Conservation (phyloP, 2,113 vertebrate species). For the Onychostoma macrolepis region DNA sequence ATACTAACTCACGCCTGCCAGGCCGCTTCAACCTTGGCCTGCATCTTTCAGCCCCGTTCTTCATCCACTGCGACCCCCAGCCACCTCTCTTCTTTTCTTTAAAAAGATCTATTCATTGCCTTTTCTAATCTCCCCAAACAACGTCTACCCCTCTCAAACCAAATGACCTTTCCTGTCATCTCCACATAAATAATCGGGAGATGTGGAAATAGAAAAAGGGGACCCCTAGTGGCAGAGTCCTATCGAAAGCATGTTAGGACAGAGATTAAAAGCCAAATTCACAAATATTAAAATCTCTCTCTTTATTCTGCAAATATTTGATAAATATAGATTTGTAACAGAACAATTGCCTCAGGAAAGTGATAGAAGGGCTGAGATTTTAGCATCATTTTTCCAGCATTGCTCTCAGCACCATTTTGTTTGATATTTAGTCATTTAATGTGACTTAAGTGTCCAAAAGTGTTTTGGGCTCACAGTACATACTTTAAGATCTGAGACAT, state of each 20-base stretch:
- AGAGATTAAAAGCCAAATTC: neutral
- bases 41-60: neutral
- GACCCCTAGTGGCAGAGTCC: conserved; percentile 58
- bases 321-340: neutral
- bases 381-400: neutral
- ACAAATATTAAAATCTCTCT: neutral
- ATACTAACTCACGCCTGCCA: neutral
- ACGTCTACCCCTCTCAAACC: conserved; percentile 52
- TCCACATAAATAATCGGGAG: conserved; percentile 41
- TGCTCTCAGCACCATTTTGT: neutral
- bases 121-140: conserved; percentile 23
- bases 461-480: neutral
- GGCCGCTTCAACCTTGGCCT: conserved; percentile 42
- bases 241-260: neutral
- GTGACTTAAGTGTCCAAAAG: neutral
- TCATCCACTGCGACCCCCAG: neutral
- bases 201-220: neutral
- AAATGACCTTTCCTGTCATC: conserved; percentile 71
- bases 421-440: neutral
- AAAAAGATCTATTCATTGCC: neutral
- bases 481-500: neutral
- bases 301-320: neutral
- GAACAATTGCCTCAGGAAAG: neutral
- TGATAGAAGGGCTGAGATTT: neutral
- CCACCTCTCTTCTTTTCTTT: neutral